Conservation (phyloP, 2,113 vertebrate genomes). For the Beaufortia kweichowensis region DNA sequence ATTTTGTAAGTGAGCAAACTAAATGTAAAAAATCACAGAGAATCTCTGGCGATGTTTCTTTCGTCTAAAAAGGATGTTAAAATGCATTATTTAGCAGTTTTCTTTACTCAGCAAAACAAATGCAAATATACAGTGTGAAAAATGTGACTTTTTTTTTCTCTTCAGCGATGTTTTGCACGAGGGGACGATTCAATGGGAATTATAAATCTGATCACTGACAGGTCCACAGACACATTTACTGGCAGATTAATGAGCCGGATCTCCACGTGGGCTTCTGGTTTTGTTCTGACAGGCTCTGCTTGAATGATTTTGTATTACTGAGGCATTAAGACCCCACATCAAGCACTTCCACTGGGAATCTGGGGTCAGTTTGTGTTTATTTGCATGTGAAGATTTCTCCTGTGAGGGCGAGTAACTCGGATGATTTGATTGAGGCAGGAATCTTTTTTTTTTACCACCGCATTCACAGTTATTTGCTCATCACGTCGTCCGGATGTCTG, state of each 20-base stretch:
- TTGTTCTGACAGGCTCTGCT: constrained; percentile 75
- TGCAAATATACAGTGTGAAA: too few species aligned
- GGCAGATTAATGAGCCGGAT: constrained; percentile 71
- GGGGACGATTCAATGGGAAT: constrained; percentile 66
- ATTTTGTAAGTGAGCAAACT: too few species aligned
- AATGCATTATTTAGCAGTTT: too few species aligned
- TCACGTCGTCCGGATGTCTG: constrained; percentile 16
- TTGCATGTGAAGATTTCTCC: constrained; percentile 54
- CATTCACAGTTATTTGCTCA: constrained; percentile 42
- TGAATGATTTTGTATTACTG: constrained; percentile 71
- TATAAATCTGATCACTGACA: constrained; percentile 68
- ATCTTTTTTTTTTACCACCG: not conserved
- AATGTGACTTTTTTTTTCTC: too few species aligned
- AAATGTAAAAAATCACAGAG: too few species aligned
- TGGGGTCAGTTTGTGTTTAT: constrained; percentile 62
- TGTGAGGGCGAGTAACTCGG: not conserved
- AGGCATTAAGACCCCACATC: constrained; percentile 55
- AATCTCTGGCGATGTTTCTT: too few species aligned
- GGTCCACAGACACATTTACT: constrained; percentile 65
- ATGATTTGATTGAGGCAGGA: constrained; percentile 36
- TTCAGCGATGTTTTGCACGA: constrained; percentile 58
- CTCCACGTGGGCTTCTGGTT: constrained; percentile 64
- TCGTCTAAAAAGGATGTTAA: too few species aligned
- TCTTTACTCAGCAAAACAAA: too few species aligned
- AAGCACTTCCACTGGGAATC: constrained; percentile 55